Base-by-base conservation (phyloP, 2,113 vertebrate species). In the Ceratotherium simum region DNA sequence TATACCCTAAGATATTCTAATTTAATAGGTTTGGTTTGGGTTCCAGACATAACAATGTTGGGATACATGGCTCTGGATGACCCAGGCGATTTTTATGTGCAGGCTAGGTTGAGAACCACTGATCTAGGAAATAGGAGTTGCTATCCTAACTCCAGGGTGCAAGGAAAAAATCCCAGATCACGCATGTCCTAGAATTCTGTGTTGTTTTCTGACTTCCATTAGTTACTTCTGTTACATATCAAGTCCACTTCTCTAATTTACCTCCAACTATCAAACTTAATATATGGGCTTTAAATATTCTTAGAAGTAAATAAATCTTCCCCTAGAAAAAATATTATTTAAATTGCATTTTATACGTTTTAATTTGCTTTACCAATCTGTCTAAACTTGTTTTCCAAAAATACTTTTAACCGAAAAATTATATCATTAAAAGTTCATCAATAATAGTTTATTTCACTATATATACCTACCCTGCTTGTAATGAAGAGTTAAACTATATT, bases 321-420 rank as follows among this genome's bases (percentile, higher is more conserved):
- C 13, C 51, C 25, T 70, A 82, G 46, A 67, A 79, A 95, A 95
- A 95, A 75, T 42, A 75, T 11, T 95, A 79, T 87, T 95, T 96
- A 54, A 89, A 88, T 87, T 76, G 8, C 1, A 72, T 62, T 95
- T 92, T 73, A 85, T 95, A 62, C 64, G 13, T 73, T 97, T 97
- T 97, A 72, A 95, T 91, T 90, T 90, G 78, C 58, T 95, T 8
- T 78, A 12, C 80, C 86, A 25, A 67, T 97, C 97, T 96, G 0
- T 72, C 56, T 96, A 80, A 70, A n/a, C 27, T 81, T 93, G 8
- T 97, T 98, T 96, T 85, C 72, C 48, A 70, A 97, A 48, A 85
- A 93, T 93, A 91, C 20, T 97, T 98, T 95, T 84, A 93, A 67
- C 54, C 46, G n/a, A 82, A 87, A 84, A 89, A 84, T 85, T 87